Evolutionary conservation across 2,888 invertebrate genomes (phyloP), one percentile per base, ranked within the genome.

Genomic region (Ormyrus pomaceus): DNA sequence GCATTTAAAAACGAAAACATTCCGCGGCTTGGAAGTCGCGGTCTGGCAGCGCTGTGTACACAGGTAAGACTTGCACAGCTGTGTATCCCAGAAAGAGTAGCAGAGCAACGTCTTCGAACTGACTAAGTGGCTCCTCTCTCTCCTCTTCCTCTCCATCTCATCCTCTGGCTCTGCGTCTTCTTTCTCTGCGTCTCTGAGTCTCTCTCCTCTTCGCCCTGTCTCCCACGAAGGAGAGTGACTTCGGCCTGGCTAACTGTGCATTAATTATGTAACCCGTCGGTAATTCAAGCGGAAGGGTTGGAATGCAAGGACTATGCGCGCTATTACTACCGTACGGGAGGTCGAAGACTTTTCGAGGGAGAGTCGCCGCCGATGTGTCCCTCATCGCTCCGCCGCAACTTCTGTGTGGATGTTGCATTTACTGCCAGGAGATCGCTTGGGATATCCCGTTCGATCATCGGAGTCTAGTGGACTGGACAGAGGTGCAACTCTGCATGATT

Each of bases 201-300:
- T 2, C 19, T 19, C 19, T 19, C 19, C 19, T 19, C 19, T 19
- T 19, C 19, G 19, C 19, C 19, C 19, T 19, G 19, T 19, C 53
- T 55, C 73, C 55, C 55, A 58, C 65, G 58, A 51, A 34, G 34
- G 34, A 34, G 68, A 55, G 65, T 58, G 62, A 77, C 66, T 59
- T 48, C 58, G 64, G 55, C 73, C 13, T 46, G 46, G 11, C 65
- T 81, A 81, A 81, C 77, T 81, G 81, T 81, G 80, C 77, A 81
- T 77, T 77, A 81, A 74, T 81, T 81, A 71, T 81, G 73, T 73
- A 80, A 72, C 68, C 76, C 58, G 68, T 77, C 76, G 72, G 61
- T 74, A 74, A 81, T 77, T 65, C 74, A 55, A 73, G 66, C 64
- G 70, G 68, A 77, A 77, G 77, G 70, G 73, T 61, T 51, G 61